Percentiles rank a stretch among this genome's conserved stretches.
Conservation (phyloP, 2,113 vertebrate genomes). For the Lamprotornis superbus region DNA sequence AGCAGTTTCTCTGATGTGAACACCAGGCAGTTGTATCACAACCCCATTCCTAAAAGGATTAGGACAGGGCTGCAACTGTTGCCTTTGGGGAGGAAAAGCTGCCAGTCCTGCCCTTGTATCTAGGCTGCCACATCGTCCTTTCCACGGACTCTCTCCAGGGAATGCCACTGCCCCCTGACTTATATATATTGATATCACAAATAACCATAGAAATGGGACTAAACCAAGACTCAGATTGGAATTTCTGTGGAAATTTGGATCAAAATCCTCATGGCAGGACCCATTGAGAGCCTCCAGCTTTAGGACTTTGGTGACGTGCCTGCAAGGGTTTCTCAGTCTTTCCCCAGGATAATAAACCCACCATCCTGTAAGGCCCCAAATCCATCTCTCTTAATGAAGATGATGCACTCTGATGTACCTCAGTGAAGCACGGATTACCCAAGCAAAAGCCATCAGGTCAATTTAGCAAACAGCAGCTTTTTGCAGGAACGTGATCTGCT, state of each 20-base stretch:
- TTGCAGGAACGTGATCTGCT: neutral
- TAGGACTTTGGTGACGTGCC: neutral
- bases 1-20: neutral
- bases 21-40: neutral
- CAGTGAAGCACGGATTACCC: neutral
- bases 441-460: neutral
- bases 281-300: neutral
- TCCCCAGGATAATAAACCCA: neutral
- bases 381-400: neutral
- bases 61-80: fast-evolving
- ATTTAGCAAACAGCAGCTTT: neutral
- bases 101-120: neutral
- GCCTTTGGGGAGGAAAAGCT: neutral
- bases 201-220: neutral
- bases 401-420: neutral
- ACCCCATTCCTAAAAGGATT: neutral
- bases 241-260: neutral
- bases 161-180: neutral
- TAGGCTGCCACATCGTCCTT: neutral
- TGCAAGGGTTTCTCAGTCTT: neutral
- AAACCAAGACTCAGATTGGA: neutral
- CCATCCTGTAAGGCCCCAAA: neutral
- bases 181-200: neutral
- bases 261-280: neutral
- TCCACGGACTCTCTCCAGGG: neutral